Conservation (phyloP, 2,113 vertebrate genomes). For the Eudyptes chrysolophus region DNA sequence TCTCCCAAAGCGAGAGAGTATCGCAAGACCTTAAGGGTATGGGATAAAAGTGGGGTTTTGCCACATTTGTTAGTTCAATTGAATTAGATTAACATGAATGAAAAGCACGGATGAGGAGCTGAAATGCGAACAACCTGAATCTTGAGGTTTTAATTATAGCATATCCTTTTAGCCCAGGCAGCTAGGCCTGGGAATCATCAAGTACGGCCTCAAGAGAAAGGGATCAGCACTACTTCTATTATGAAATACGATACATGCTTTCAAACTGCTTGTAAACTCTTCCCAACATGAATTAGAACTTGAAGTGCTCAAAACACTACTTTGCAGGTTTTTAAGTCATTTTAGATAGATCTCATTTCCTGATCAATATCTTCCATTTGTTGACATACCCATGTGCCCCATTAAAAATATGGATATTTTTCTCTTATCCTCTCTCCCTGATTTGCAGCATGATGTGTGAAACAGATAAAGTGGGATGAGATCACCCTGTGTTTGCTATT, state of each 20-base stretch:
- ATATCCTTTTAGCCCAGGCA: not conserved
- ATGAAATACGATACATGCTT: not conserved
- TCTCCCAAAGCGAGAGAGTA: not conserved
- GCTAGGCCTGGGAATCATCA: not conserved
- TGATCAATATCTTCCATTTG: slow-evolving; percentile 32
- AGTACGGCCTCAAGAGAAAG: not conserved
- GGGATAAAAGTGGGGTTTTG: not conserved
- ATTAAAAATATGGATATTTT: slow-evolving; percentile 25
- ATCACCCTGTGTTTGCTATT: slow-evolving; percentile 29
- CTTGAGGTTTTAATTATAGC: not conserved
- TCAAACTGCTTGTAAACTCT: slow-evolving; percentile 14
- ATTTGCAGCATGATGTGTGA: not conserved
- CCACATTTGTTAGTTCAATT: not conserved
- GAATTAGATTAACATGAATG: not conserved
- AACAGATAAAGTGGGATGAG: slow-evolving; percentile 39
- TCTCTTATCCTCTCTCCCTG: not conserved
- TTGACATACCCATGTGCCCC: not conserved
- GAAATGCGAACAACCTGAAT: not conserved
- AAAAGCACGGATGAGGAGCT: not conserved
- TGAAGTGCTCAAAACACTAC: not conserved
- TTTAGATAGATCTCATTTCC: slow-evolving; percentile 30
- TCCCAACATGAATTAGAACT: slow-evolving; percentile 27
- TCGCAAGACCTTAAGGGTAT: not conserved
- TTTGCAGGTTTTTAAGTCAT: not conserved
- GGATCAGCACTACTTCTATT: not conserved